Evolutionary conservation across 1,140 invertebrate species (phyloP).

Genomic region (Eurosta solidaginis): DNA sequence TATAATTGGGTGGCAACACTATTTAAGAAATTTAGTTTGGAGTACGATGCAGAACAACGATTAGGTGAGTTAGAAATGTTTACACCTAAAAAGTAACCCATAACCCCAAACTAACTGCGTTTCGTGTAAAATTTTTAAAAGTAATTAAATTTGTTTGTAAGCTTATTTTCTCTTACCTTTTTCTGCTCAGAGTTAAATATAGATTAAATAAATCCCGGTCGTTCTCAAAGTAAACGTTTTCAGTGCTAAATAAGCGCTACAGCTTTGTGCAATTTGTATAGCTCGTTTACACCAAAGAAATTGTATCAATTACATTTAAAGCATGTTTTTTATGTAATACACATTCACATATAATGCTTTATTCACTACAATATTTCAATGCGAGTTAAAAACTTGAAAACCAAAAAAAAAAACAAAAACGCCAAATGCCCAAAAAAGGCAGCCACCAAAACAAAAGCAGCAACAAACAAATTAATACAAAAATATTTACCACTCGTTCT

Average conservation of each 20-base stretch:
- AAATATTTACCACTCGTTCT: conserved; percentile 13
- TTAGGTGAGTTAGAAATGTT: no score
- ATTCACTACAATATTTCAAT: neutral
- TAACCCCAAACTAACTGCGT: neutral
- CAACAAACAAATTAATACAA: neutral
- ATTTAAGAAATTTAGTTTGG: no score
- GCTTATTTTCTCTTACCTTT: neutral
- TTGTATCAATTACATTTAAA: conserved; percentile 17
- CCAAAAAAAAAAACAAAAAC: neutral
- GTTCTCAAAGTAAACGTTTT: neutral
- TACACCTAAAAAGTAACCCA: no score
- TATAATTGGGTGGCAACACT: no score
- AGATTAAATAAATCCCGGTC: neutral
- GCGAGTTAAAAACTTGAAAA: neutral
- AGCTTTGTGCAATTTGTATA: neutral
- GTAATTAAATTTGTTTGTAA: neutral
- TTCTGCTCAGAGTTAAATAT: neutral
- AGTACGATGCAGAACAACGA: no score
- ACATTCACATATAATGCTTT: neutral
- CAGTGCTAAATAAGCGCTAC: neutral
- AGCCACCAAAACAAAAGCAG: neutral
- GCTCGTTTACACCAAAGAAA: neutral
- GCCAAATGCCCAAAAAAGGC: neutral
- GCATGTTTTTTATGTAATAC: neutral
- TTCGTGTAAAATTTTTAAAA: neutral